phyloP scores from a whole-genome alignment of 2,888 invertebrate species.

The Tyria jacobaeae region DNA sequence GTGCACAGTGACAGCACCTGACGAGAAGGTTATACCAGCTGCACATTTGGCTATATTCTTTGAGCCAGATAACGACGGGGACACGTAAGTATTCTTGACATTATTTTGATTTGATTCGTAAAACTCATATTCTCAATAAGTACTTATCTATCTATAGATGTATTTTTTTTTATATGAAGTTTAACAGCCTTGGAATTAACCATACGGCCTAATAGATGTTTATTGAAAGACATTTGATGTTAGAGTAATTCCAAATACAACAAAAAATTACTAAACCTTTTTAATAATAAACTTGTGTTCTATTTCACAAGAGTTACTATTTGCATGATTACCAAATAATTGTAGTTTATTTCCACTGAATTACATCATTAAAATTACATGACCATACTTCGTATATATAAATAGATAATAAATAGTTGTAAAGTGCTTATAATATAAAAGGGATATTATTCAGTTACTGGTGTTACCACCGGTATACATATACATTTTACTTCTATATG shows the following conservation, averaged over 20 bases:
- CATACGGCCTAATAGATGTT: no score
- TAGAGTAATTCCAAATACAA: not conserved
- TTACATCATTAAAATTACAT: not conserved
- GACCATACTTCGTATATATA: not conserved
- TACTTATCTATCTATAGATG: not conserved
- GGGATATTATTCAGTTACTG: no score
- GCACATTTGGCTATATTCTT: slow-evolving; percentile 88
- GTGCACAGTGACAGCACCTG: slow-evolving; percentile 41
- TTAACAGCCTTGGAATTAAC: no score
- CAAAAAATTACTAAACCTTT: not conserved
- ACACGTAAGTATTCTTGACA: slow-evolving; percentile 90
- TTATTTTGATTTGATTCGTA: not conserved
- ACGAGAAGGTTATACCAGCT: slow-evolving; percentile 67
- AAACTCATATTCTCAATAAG: not conserved
- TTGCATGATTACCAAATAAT: not conserved
- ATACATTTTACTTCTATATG: no score
- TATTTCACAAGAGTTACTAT: not conserved
- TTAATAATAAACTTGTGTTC: not conserved
- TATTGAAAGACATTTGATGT: no score
- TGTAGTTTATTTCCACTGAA: not conserved
- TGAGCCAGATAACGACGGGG: slow-evolving; percentile 93
- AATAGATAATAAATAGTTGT: no score
- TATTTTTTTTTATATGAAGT: no score
- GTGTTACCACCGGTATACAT: no score
- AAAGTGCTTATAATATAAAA: no score